Evolutionary conservation across 2,113 vertebrate species (phyloP), one percentile per base, ranked within the genome.

Genomic region (Epinephelus cyanopodus): DNA sequence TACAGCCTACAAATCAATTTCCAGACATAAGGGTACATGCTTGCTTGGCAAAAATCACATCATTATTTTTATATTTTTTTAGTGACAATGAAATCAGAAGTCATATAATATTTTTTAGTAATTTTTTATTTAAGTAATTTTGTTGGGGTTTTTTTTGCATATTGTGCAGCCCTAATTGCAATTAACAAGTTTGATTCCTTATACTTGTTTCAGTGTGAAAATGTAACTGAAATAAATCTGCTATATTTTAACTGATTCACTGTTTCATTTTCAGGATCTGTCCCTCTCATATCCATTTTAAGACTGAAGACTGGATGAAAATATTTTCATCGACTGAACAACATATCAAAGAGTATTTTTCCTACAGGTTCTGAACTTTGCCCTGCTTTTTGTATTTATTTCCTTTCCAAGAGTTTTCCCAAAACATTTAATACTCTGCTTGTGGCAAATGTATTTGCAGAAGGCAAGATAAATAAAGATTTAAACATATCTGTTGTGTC

Each of bases 381-480:
- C 33, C 60, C 17, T 53, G 52, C 29, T 75, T 52, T 77, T 86
- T 78, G 6, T 85, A 87, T 80, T 87, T 77, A 75, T 86, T 82
- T 65, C 67, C 53, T 69, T 9, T 70, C 17, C 0, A 11, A 6
- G 2, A 65, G 17, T 76, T 64, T 66, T 10, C 14, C 62, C n/a
- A 0, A 53, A 47, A 1, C 17, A 77, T 81, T 72, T 75, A 65
- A 77, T 53, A 15, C 17, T 21, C 9, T 82, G 48, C 50, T 82
- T 90, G 65, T 64, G n/a, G n/a, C 17, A 62, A 61, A 58, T 58
- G 10, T 21, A 42, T 63, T 81, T 73, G 61, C 23, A 75, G 70
- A 29, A 39, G 27, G 17, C 21, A 47, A 54, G 12, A 72, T 74
- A 0, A 90, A 88, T 85, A 90, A 89, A 87, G 21, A 64, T 63